Evolutionary conservation across 2,113 vertebrate species (phyloP).

Genomic region (Carollia perspicillata): DNA sequence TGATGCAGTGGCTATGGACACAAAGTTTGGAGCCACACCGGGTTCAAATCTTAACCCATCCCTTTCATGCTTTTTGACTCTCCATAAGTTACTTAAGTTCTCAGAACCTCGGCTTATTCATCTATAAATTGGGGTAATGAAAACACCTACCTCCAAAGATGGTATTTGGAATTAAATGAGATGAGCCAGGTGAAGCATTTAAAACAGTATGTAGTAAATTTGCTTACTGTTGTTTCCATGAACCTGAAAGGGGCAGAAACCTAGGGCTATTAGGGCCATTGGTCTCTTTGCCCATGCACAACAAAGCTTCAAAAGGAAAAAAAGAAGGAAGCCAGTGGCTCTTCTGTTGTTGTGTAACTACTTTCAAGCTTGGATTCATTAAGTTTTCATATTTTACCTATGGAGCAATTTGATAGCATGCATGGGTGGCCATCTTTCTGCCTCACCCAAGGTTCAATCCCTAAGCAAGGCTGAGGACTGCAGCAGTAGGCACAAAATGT

Average conservation of each 20-base stretch:
- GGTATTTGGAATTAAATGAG: neutral
- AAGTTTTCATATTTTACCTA: conserved; percentile 14
- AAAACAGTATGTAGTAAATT: neutral
- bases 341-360: neutral
- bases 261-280: neutral
- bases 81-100: neutral
- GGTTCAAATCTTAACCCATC: neutral
- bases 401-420: neutral
- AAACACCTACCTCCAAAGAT: neutral
- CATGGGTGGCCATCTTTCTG: neutral
- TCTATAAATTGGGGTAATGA: neutral
- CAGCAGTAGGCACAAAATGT: neutral
- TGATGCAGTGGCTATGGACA: neutral
- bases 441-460: neutral
- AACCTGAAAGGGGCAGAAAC: neutral
- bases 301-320: neutral
- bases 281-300: neutral
- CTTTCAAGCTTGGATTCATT: neutral
- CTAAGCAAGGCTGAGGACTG: neutral
- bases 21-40: neutral
- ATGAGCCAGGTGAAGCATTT: neutral
- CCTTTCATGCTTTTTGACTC: neutral
- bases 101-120: conserved; percentile 13
- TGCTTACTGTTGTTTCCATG: neutral
- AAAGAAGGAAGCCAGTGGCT: neutral